Conservation (phyloP, 2,888 invertebrate genomes). For the Lithophane socia region DNA sequence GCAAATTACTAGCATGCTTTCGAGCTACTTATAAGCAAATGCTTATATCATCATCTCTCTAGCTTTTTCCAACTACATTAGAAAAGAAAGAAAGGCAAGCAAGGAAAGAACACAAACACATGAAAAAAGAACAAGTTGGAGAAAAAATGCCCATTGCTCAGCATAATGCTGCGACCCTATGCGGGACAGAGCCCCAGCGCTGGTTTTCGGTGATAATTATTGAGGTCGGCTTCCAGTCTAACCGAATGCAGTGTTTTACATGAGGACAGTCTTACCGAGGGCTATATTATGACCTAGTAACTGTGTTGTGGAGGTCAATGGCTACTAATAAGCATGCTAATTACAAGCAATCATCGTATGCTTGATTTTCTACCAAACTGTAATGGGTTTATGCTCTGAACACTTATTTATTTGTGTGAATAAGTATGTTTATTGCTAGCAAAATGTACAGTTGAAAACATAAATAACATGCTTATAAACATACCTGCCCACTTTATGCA, state of each 20-base stretch:
- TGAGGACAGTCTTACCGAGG: not conserved
- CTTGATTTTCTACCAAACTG: not conserved
- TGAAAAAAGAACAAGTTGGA: too few relatives aligned
- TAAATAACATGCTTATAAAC: not conserved
- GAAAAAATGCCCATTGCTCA: too few relatives aligned
- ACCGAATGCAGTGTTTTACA: not conserved
- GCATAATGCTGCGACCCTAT: too few relatives aligned
- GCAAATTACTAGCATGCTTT: not conserved
- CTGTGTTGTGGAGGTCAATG: not conserved
- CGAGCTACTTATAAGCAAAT: not conserved
- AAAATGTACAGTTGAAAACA: not conserved
- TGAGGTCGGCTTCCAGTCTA: not conserved
- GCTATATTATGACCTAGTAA: not conserved
- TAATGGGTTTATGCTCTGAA: not conserved
- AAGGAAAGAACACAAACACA: too few relatives aligned
- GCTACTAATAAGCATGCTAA: not conserved
- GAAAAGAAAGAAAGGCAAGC: too few relatives aligned
- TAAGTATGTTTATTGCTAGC: not conserved
- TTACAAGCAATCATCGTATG: not conserved
- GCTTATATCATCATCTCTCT: not conserved
- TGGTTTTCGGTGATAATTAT: too few relatives aligned
- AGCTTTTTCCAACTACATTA: not conserved
- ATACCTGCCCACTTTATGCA: not conserved
- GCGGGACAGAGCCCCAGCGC: too few relatives aligned
- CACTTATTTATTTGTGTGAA: not conserved